Conservation (phyloP, 2,888 invertebrate genomes). For the Ichneumon xanthorius region DNA sequence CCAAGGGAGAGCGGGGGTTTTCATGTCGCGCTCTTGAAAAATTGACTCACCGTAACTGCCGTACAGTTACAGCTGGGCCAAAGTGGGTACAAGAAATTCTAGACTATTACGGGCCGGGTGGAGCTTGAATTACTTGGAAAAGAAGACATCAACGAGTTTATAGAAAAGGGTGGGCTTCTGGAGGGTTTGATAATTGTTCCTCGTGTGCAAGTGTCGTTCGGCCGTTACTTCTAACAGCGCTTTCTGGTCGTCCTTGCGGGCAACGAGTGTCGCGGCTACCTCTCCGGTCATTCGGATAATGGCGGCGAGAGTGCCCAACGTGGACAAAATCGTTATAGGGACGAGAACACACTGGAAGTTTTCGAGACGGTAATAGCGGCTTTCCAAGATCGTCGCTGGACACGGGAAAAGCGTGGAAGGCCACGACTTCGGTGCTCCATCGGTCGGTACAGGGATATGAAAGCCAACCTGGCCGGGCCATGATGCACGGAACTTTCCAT, state of each 20-base stretch:
- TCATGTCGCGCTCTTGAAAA: conserved; percentile 48
- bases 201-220: conserved; percentile 58
- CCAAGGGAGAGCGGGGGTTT: conserved; percentile 38
- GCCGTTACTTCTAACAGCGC: conserved; percentile 59
- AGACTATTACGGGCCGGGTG: conserved; percentile 13
- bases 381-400: conserved; percentile 51
- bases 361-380: conserved; percentile 47
- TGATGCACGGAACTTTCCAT: conserved; percentile 52
- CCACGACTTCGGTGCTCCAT: conserved; percentile 45
- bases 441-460: conserved; percentile 24
- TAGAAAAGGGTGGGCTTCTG: conserved; percentile 16
- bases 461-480: conserved; percentile 36
- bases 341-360: conserved; percentile 42
- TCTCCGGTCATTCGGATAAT: conserved; percentile 55
- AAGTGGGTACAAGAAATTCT: conserved; percentile 29
- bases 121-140: conserved; percentile 43
- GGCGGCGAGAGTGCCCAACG: conserved; percentile 61
- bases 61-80: neutral
- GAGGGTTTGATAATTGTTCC: conserved; percentile 64
- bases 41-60: conserved; percentile 32
- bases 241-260: conserved; percentile 39
- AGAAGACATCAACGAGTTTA: conserved; percentile 48
- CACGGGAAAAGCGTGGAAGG: conserved; percentile 43
- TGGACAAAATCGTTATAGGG: conserved; percentile 55
- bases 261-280: conserved; percentile 18